Conservation (phyloP, 2,113 vertebrate genomes). For the Chionis minor region DNA sequence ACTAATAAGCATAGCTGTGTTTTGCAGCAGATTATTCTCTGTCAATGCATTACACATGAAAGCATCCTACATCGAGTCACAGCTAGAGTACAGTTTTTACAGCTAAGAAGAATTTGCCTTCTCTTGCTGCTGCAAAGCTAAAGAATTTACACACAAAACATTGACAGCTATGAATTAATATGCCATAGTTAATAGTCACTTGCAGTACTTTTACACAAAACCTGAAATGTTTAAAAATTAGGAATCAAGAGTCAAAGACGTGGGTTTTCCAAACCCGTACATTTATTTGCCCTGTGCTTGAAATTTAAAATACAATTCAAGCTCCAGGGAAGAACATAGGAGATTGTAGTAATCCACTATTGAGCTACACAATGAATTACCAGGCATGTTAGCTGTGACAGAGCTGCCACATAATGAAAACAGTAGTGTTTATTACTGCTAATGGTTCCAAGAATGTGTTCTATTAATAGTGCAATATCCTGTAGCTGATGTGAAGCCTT, state of each 20-base stretch:
- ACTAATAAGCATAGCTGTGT: not conserved
- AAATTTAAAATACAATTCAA: not conserved
- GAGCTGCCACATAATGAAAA: not conserved
- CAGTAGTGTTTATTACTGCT: not conserved
- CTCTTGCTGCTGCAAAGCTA: not conserved
- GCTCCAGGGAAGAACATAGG: not conserved
- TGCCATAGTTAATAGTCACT: not conserved
- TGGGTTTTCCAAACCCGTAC: not conserved
- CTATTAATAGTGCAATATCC: not conserved
- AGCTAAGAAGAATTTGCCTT: not conserved
- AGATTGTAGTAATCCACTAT: not conserved
- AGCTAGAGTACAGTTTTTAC: not conserved
- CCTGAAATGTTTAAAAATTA: not conserved
- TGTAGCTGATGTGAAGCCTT: not conserved
- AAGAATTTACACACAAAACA: not conserved
- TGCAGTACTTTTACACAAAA: not conserved
- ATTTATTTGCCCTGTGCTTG: not conserved
- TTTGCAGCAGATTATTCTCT: not conserved
- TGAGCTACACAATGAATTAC: not conserved
- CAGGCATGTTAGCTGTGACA: not conserved
- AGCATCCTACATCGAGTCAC: not conserved
- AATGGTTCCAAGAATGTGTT: not conserved
- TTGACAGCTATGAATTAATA: not conserved
- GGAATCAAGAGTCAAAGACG: not conserved
- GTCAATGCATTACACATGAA: not conserved